Evolutionary conservation across 2,797 vertebrate genomes (phyloP).

Genomic region (Bovichtus diacanthus): DNA sequence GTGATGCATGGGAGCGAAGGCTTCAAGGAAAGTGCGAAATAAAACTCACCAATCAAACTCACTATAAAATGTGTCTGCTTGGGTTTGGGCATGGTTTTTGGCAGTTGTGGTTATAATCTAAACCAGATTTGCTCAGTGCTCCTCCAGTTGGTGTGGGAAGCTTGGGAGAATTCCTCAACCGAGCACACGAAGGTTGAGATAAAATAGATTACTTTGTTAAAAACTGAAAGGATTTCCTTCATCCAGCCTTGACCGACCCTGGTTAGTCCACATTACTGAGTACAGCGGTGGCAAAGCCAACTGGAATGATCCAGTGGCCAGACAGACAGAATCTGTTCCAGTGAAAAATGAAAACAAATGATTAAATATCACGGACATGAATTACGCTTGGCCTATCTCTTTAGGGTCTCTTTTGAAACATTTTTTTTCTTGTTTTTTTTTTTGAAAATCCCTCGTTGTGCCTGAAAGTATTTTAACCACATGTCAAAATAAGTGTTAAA

Average conservation of each 20-base stretch:
- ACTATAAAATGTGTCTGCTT: constrained; percentile 56
- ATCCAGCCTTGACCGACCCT: constrained; percentile 19
- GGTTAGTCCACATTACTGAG: constrained; percentile 44
- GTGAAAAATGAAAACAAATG: constrained; percentile 45
- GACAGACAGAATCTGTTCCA: constrained; percentile 57
- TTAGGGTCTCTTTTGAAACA: constrained; percentile 8
- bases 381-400: constrained; percentile 24
- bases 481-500: constrained; percentile 52
- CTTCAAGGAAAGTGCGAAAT: constrained; percentile 55
- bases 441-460: neutral
- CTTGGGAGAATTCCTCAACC: constrained; percentile 40
- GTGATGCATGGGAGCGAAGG: constrained; percentile 15
- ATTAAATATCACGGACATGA: constrained; percentile 42
- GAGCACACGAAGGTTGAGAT: constrained; percentile 34
- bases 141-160: constrained; percentile 39
- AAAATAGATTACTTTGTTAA: constrained; percentile 34
- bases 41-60: constrained; percentile 47
- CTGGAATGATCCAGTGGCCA: constrained; percentile 46
- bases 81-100: constrained; percentile 47
- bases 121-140: constrained; percentile 63
- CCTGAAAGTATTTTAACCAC: constrained; percentile 22
- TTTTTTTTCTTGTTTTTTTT: neutral
- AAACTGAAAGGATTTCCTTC: constrained; percentile 45
- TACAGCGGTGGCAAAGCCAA: constrained; percentile 42
- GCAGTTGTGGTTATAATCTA: constrained; percentile 61